Conservation (phyloP, 2,888 invertebrate species). For the Corbicula japonica region DNA sequence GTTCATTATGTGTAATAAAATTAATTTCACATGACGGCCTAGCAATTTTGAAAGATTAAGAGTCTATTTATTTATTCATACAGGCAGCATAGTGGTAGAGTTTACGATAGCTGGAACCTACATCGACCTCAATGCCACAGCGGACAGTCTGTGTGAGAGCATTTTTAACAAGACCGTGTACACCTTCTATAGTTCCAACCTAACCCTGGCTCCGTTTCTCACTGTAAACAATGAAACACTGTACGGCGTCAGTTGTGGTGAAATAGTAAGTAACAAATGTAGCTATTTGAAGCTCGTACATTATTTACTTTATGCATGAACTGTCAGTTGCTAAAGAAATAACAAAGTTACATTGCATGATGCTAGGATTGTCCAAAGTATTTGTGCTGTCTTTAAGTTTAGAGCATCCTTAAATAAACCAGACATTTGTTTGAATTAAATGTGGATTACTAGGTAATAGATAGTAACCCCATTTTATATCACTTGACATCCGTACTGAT, state of each 20-base stretch:
- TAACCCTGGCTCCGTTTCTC: conserved; percentile 66
- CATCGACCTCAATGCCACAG: conserved; percentile 59
- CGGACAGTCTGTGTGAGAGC: conserved; percentile 69
- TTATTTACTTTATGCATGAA: no score
- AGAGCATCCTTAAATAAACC: conserved; percentile 65
- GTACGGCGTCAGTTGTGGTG: conserved; percentile 72
- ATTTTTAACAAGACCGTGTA: conserved; percentile 58
- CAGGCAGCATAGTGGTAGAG: conserved; percentile 75
- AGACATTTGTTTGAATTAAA: conserved; percentile 64
- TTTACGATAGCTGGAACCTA: conserved; percentile 64
- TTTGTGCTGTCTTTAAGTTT: conserved; percentile 49
- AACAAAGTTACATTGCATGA: no score
- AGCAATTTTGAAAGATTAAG: no score
- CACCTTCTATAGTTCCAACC: conserved; percentile 56
- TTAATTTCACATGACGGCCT: no score
- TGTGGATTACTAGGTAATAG: conserved; percentile 66
- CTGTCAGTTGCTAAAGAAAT: no score
- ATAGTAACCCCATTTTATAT: no score
- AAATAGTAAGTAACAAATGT: conserved; percentile 66
- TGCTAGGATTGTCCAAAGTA: no score
- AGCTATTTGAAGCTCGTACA: no score
- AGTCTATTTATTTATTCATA: no score
- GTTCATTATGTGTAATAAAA: no score
- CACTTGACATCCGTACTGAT: no score
- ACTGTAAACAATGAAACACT: conserved; percentile 60